Evolutionary conservation across 2,113 vertebrate species (phyloP).

Genomic region (Lophura nycthemera): DNA sequence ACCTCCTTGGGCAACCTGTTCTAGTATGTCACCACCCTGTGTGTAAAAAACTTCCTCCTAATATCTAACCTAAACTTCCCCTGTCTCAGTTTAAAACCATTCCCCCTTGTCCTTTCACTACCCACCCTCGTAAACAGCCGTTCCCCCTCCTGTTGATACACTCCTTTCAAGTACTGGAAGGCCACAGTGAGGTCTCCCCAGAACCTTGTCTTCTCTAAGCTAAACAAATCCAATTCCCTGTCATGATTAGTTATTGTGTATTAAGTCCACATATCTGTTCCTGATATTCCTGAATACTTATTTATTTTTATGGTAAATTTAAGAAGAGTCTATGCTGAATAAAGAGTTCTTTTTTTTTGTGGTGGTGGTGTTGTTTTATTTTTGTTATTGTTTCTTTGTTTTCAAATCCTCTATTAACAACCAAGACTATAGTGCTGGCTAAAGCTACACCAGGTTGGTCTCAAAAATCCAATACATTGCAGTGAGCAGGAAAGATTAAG

Average conservation of each 20-base stretch:
- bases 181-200: too few relatives aligned
- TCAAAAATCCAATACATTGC: constrained; percentile 45
- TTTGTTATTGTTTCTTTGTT: neutral
- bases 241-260: neutral
- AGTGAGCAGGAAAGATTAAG: constrained; percentile 50
- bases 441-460: constrained; percentile 17
- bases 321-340: neutral
- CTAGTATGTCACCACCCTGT: too few relatives aligned
- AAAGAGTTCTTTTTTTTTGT: neutral
- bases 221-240: too few relatives aligned
- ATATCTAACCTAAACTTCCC: too few relatives aligned
- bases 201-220: too few relatives aligned
- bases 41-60: too few relatives aligned
- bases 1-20: too few relatives aligned
- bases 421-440: neutral
- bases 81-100: too few relatives aligned
- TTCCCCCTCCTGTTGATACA: too few relatives aligned
- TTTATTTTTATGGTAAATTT: constrained; percentile 41
- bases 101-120: too few relatives aligned
- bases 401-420: constrained; percentile 19
- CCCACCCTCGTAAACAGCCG: too few relatives aligned
- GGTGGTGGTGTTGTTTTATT: neutral
- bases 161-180: too few relatives aligned
- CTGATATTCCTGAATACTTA: neutral
- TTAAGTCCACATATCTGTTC: neutral